Base-by-base conservation (phyloP, 2,797 vertebrate genomes). In the Tachyglossus aculeatus region DNA sequence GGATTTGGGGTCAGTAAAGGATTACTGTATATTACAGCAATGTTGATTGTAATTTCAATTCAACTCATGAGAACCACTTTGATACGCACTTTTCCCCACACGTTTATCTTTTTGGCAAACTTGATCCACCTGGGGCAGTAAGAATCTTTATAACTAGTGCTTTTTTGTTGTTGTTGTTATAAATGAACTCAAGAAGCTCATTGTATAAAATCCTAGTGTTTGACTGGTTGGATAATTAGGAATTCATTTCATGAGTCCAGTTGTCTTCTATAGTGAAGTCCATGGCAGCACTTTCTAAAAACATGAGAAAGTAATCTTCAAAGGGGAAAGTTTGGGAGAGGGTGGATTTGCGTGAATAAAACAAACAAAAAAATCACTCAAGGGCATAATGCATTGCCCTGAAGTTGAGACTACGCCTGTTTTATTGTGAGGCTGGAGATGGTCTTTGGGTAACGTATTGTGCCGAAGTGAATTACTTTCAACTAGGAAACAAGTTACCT, bases 391-490 rank as follows among this genome's bases (percentile, higher is more conserved):
- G 75, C 75, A 70, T 86, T 85, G 59, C 88, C 86, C 77, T 78
- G 84, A 88, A 74, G 69, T 86, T 81, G 82, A 87, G 77, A 11
- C 86, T 84, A 61, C 87, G 67, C 81, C 81, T 71, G 73, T 86
- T 88, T 78, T 67, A 73, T 85, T 67, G 85, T 88, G 85, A 90
- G 65, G 86, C 90, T 88, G 82, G 76, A 89, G 85, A 85, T 86
- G 86, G 69, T 85, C 86, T 78, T 83, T 91, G 86, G 86, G 89
- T 90, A 87, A 88, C 80, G 75, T 73, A 16, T 91, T 72, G 88
- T 92, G 87, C 77, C 79, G 80, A 86, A 90, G 81, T 90, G 82
- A 86, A 83, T 87, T 85, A 67, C 74, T 67, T 84, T 63, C 51
- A 73, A 87, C 76, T 85, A 84, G 78, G 80, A 84, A 77, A 80